phyloP scores from a whole-genome alignment of 2,113 vertebrate species.

The Trinectes maculatus region DNA sequence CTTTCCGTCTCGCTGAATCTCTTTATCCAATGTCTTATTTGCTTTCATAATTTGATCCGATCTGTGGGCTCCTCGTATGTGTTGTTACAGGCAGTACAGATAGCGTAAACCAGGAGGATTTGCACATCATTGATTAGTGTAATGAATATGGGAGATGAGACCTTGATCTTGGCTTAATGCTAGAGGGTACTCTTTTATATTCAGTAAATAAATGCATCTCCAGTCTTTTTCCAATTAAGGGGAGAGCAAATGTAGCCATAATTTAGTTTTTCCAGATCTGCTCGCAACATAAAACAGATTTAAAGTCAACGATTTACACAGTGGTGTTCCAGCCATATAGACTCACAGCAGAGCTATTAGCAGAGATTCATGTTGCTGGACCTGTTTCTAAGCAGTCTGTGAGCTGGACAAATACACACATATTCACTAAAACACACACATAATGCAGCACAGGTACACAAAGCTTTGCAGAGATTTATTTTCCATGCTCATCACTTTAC shows the following conservation, averaged over 20 bases:
- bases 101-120: slow-evolving; percentile 31
- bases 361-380: slow-evolving; percentile 45
- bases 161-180: slow-evolving; percentile 40
- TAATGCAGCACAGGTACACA: slow-evolving; percentile 2
- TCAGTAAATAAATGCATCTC: slow-evolving; percentile 59
- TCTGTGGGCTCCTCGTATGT: slow-evolving; percentile 2
- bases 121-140: slow-evolving; percentile 56
- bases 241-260: slow-evolving; percentile 59
- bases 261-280: slow-evolving; percentile 62
- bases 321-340: slow-evolving; percentile 63
- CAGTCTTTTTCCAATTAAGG: slow-evolving; percentile 67
- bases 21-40: neutral
- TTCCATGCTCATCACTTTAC: neutral
- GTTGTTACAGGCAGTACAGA: neutral
- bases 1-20: slow-evolving; percentile 11
- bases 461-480: neutral
- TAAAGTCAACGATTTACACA: slow-evolving; percentile 64
- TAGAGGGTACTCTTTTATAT: slow-evolving; percentile 34
- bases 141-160: slow-evolving; percentile 37
- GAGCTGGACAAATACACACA: slow-evolving; percentile 3
- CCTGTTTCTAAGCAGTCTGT: no score
- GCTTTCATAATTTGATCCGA: slow-evolving; percentile 29
- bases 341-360: slow-evolving; percentile 57
- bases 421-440: slow-evolving; percentile 1
- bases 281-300: slow-evolving; percentile 70